A percentile compares a stretch with the other conserved stretches of the same genome.
phyloP scores from a whole-genome alignment of 2,113 vertebrate genomes.

The Rhinoptilus africanus region DNA sequence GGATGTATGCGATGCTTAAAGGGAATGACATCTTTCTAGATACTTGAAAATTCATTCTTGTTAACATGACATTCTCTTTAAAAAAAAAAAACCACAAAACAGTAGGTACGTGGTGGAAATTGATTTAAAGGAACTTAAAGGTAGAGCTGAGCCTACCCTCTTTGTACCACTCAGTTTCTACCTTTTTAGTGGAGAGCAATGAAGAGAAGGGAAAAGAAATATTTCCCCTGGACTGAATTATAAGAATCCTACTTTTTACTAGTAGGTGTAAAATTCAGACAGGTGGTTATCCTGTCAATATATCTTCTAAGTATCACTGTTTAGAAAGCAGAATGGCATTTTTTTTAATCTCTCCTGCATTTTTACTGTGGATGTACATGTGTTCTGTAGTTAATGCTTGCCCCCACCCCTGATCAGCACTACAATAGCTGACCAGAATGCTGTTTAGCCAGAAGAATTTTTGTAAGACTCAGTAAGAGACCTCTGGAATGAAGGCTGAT shows the following conservation, averaged over 20 bases:
- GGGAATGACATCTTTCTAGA: neutral
- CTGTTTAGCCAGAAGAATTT: neutral
- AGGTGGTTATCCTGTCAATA: neutral
- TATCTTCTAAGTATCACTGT: neutral
- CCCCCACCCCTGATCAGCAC: neutral
- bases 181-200: neutral
- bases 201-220: neutral
- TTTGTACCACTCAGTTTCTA: neutral
- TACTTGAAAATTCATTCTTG: neutral
- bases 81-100: neutral
- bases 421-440: neutral
- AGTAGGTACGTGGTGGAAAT: neutral
- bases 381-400: neutral
- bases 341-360: neutral
- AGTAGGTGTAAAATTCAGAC: neutral
- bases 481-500: conserved; percentile 44
- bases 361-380: neutral
- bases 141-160: neutral
- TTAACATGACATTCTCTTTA: neutral
- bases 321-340: neutral
- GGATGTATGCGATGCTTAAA: neutral
- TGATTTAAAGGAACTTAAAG: neutral
- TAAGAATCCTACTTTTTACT: neutral
- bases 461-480: conserved; percentile 7
- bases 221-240: neutral